Evolutionary conservation across 2,113 vertebrate species (phyloP), one percentile per base, ranked within the genome.

Genomic region (Ellobius talpinus): DNA sequence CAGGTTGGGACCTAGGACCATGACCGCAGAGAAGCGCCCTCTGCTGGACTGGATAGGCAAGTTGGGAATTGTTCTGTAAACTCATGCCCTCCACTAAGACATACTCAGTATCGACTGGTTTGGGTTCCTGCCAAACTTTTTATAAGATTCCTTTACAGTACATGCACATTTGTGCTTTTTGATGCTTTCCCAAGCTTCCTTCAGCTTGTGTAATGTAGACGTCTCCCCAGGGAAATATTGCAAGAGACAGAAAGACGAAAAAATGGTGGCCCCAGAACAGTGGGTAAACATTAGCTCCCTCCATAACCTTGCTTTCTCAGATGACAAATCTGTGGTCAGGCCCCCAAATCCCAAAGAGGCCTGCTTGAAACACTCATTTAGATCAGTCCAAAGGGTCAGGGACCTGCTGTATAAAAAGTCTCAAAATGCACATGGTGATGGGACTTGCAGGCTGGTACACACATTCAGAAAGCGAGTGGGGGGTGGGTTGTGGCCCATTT

Each of bases 191-290:
- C 97, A 97, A 95, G 96, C 92, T 94, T 95, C 79, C 55, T 94
- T 82, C 2, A 29, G 93, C 91, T 96, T 90, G 92, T 74, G 96
- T 96, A 97, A 97, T 94, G 81, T 39, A 88, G 86, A 63, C 81
- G 14, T 94, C 86, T 94, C 96, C 91, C 96, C 0, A 24, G 96
- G 95, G 97, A 97, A 91, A 96, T 92, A 92, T 82, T 87, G 96
- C 86, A 85, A 95, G 97, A 97, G 96, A 97, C 97, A 95, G 97
- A 96, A 92, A 96, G 96, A 97, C 61, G 81, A 96, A 91, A 96
- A 97, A 97, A 97, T 92, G 96, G 97, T 92, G 89, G 97, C 96
- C 89, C 1, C 88, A 94, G 96, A 94, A 85, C 0, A 3, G 95
- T 98, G 96, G 89, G 77, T 97, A 98, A 97, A 97, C 97, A 97